Percentiles rank a stretch among this genome's conserved stretches.
These are phyloP conservation scores for Heterocephalus glaber DNA, from an alignment of 2,113 vertebrate species.

Conservation along the genomic window DNA sequence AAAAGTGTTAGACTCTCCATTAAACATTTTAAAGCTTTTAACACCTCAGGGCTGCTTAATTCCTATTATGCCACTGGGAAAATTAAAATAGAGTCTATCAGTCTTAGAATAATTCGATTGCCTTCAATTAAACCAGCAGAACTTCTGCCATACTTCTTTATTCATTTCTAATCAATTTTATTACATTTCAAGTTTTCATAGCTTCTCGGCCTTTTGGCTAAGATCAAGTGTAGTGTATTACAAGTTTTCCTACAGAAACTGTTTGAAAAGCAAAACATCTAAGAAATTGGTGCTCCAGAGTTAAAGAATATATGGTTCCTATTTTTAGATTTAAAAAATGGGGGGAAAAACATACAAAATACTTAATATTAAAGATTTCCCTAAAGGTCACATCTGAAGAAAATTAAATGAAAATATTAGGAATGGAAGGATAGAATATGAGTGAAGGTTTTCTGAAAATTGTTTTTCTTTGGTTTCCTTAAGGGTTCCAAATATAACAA, in stretches of 20 bases:
- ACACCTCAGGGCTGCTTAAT: background rate
- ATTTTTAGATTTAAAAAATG: background rate
- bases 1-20: background rate
- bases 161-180: constrained; percentile 11
- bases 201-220: no score
- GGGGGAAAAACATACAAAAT: background rate
- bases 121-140: background rate
- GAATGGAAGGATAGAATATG: background rate
- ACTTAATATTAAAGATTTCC: background rate
- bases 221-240: no score
- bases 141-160: background rate
- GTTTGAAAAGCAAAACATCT: background rate
- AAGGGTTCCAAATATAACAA: background rate
- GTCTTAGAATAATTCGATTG: background rate
- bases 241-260: background rate
- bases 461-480: background rate
- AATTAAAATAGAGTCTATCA: background rate
- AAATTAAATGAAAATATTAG: background rate
- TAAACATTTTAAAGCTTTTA: constrained; percentile 27
- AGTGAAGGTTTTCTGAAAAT: background rate
- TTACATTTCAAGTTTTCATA: background rate
- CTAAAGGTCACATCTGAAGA: background rate
- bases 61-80: background rate
- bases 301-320: background rate
- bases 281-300: background rate